These are phyloP conservation scores for Drosophila vallismaia DNA, from an alignment of 2,888 invertebrate species.

Conservation along the genomic window DNA sequence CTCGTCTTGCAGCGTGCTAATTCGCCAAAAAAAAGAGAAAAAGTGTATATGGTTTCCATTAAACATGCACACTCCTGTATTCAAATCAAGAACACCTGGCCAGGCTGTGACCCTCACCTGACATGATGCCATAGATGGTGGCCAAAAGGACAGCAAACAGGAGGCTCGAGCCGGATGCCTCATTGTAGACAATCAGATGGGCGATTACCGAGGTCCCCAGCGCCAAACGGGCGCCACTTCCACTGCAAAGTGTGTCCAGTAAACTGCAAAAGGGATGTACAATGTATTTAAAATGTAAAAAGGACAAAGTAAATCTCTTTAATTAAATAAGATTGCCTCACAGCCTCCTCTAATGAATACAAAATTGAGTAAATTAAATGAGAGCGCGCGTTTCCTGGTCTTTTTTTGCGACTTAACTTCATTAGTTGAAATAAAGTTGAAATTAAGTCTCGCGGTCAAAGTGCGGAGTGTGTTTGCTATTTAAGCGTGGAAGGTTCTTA, in stretches of 20 bases:
- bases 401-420: slow-evolving; percentile 1
- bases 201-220: slow-evolving; percentile 82
- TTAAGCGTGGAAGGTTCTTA: background rate
- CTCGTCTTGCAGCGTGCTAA: slow-evolving; percentile 82
- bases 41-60: background rate
- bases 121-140: slow-evolving; percentile 80
- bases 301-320: slow-evolving; percentile 16
- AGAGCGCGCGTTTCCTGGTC: background rate
- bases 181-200: slow-evolving; percentile 83
- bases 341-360: slow-evolving; percentile 25
- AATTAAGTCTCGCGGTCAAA: background rate
- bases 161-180: slow-evolving; percentile 81
- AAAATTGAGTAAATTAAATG: slow-evolving; percentile 14
- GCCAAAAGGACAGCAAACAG: slow-evolving; percentile 82
- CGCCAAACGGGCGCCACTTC: slow-evolving; percentile 83
- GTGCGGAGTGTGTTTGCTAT: slow-evolving; percentile 16
- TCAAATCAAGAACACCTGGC: background rate
- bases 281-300: slow-evolving; percentile 13
- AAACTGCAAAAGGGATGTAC: slow-evolving; percentile 57
- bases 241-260: slow-evolving; percentile 81
- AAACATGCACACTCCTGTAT: background rate
- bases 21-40: slow-evolving; percentile 12
- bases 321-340: slow-evolving; percentile 22
- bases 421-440: background rate
- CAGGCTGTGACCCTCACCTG: slow-evolving; percentile 68